phyloP scores from a whole-genome alignment of 2,797 vertebrate genomes.

The Thripadectes ignobilis region DNA sequence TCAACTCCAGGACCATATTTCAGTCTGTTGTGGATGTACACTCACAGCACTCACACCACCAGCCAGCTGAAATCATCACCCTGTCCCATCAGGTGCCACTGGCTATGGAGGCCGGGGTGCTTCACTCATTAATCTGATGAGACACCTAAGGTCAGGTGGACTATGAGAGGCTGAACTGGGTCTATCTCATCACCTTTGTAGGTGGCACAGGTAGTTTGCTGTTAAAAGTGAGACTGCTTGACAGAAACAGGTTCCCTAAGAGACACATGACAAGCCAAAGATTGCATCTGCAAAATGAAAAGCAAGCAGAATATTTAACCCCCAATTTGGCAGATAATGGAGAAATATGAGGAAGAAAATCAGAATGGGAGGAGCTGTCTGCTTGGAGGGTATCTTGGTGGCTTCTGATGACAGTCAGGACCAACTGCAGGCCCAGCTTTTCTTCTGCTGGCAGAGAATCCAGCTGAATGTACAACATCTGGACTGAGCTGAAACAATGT shows the following conservation, averaged over 20 bases:
- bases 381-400: neutral
- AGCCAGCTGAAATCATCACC: neutral
- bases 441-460: neutral
- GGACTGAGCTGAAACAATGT: neutral
- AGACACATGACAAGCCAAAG: neutral
- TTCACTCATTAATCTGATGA: neutral
- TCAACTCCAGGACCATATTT: neutral
- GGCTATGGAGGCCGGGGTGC: neutral
- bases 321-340: neutral
- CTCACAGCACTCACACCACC: neutral
- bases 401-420: neutral
- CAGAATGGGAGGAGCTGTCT: accelerated
- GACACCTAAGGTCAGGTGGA: neutral
- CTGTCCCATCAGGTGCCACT: neutral
- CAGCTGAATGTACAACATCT: neutral
- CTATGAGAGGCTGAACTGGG: neutral
- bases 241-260: neutral
- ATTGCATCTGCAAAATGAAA: neutral
- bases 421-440: neutral
- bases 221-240: neutral
- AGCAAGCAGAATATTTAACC: neutral
- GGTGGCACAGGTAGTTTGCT: neutral
- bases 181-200: neutral
- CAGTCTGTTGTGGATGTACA: neutral
- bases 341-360: neutral